Evolutionary conservation across 2,113 vertebrate species (phyloP), one percentile per base, ranked within the genome.

Genomic region (Pygoscelis antarcticus): DNA sequence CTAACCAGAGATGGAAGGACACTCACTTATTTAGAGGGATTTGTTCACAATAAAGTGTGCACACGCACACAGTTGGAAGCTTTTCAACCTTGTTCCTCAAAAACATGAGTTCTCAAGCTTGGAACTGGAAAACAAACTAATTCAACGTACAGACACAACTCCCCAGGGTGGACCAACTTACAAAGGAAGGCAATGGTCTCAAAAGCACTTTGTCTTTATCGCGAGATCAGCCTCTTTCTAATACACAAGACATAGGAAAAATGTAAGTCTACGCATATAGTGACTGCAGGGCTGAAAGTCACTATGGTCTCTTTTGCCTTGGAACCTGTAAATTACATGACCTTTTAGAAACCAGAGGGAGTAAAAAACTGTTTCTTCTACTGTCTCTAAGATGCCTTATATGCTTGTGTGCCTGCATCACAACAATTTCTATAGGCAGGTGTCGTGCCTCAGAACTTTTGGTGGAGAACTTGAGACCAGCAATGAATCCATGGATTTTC

Each of bases 191-290:
- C 19, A 16, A 25, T 4, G 30, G 16, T 61, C 62, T 62, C 49
- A 7, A 5, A 38, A 10, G 52, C 57, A 19, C 23, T 82, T 46
- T 14, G 51, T 10, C 44, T 44, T 13, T 42, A 49, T 23, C 21
- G 5, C 13, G 21, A 17, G 79, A 74, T 25, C 72, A 57, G 66
- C 60, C 32, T 62, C 60, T 36, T 51, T 36, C 36, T 60, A 71
- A 55, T 0, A 10, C 19, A 32, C n/a, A 81, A 10, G 27, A 60
- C 7, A 17, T 1, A 40, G 65, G 25, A 36, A 72, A 69, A 74
- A 78, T 2, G 4, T 2, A 29, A 25, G 36, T 52, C 44, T 17
- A 3, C 0, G 4, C 30, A 15, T 7, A 44, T 1, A 25, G 74
- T 3, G 32, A 32, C 51, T 32, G 51, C 6, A 42, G 44, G 44